Conservation (phyloP, 1,140 invertebrate species). For the Philaenus spumarius region DNA sequence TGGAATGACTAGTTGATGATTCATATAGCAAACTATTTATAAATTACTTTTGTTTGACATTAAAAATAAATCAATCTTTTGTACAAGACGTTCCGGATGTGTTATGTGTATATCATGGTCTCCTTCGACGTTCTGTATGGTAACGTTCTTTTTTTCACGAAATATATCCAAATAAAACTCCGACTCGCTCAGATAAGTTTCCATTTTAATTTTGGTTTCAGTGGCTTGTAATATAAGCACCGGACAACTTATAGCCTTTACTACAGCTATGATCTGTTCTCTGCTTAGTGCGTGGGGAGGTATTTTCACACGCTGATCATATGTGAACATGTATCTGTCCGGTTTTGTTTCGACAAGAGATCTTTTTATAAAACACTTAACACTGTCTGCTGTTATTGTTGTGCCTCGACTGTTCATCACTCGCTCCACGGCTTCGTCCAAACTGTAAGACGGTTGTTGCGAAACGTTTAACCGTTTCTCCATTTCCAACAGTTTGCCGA, state of each 20-base stretch:
- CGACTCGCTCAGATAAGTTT: slow-evolving; percentile 15
- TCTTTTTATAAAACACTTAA: slow-evolving; percentile 37
- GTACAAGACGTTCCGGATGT: slow-evolving; percentile 46
- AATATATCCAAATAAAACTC: slow-evolving; percentile 31
- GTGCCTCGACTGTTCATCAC: slow-evolving; percentile 37
- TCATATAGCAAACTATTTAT: no score
- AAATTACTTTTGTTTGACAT: not conserved
- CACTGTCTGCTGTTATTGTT: slow-evolving; percentile 33
- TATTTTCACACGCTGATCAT: slow-evolving; percentile 38
- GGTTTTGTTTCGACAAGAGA: not conserved
- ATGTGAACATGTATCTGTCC: slow-evolving; percentile 21
- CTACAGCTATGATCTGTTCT: slow-evolving; percentile 21
- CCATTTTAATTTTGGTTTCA: slow-evolving; percentile 6
- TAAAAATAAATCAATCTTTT: slow-evolving; percentile 41
- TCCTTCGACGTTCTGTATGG: slow-evolving; percentile 43
- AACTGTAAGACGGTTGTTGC: slow-evolving; percentile 38
- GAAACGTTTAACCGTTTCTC: slow-evolving; percentile 27
- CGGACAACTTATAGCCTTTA: slow-evolving; percentile 28
- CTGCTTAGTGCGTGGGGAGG: slow-evolving; percentile 14
- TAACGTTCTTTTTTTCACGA: slow-evolving; percentile 29
- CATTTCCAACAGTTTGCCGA: slow-evolving; percentile 25
- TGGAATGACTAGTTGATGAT: no score
- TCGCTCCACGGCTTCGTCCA: slow-evolving; percentile 45
- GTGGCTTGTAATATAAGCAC: slow-evolving; percentile 34
- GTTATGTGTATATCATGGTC: slow-evolving; percentile 59